phyloP scores from a whole-genome alignment of 2,113 vertebrate species.

The Misgurnus mizolepis region DNA sequence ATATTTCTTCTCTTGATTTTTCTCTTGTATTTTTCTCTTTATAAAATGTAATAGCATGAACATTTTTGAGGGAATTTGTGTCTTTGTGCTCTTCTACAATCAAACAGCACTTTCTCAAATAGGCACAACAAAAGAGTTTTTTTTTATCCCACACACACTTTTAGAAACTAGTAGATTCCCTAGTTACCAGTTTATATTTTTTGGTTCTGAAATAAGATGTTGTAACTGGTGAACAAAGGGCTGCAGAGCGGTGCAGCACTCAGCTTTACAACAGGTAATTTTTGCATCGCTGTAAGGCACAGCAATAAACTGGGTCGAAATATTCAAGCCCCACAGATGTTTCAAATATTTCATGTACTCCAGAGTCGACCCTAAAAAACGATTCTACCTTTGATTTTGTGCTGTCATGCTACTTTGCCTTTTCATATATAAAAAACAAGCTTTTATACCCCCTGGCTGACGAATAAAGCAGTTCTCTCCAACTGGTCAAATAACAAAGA shows the following conservation, averaged over 20 bases:
- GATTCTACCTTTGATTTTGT: slow-evolving; percentile 25
- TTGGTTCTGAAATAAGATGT: neutral
- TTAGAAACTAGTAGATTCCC: neutral
- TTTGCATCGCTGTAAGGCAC: slow-evolving; percentile 16
- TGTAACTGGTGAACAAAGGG: neutral
- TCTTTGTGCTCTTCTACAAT: neutral
- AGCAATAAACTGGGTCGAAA: slow-evolving; percentile 26
- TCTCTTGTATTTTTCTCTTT: slow-evolving; percentile 1
- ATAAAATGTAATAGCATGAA: neutral
- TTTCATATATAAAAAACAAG: slow-evolving; percentile 25
- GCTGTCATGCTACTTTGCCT: slow-evolving; percentile 21
- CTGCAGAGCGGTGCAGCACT: neutral
- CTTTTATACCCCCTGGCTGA: slow-evolving; percentile 13
- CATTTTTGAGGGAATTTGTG: neutral
- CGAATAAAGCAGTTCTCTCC: slow-evolving; percentile 27
- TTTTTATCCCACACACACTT: neutral
- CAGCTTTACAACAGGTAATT: slow-evolving; percentile 25
- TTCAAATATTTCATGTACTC: slow-evolving; percentile 2
- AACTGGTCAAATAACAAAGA: slow-evolving; percentile 13
- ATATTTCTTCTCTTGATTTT: neutral
- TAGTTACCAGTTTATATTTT: neutral
- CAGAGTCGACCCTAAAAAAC: slow-evolving; percentile 10
- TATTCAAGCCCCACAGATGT: slow-evolving; percentile 24
- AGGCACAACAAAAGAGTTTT: neutral
- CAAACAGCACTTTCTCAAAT: slow-evolving; percentile 18